phyloP scores from a whole-genome alignment of 2,888 invertebrate species.

The Phengaris arion region DNA sequence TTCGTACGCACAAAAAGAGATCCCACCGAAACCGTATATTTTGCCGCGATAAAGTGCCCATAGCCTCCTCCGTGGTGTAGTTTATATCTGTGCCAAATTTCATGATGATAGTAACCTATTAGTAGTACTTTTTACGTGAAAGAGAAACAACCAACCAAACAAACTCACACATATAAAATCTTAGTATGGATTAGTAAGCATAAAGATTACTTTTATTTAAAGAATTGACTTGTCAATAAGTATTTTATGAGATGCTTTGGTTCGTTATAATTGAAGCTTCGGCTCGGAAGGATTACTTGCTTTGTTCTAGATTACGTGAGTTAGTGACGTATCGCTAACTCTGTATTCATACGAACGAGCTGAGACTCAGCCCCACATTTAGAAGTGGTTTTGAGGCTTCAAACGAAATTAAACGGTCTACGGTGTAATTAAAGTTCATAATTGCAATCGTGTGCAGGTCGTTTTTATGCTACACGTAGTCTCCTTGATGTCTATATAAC shows the following conservation, averaged over 20 bases:
- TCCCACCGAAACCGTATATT: too few relatives aligned
- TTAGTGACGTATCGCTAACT: conserved; percentile 29
- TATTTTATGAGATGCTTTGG: not conserved
- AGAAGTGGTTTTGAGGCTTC: not conserved
- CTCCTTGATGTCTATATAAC: not conserved
- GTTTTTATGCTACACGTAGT: not conserved
- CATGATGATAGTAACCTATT: too few relatives aligned
- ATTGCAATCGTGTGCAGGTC: not conserved
- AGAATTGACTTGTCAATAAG: not conserved
- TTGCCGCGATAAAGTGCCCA: too few relatives aligned
- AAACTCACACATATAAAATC: too few relatives aligned
- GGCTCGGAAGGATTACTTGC: not conserved
- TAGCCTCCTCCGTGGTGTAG: too few relatives aligned
- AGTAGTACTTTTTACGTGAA: too few relatives aligned
- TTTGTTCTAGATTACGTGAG: conserved; percentile 29
- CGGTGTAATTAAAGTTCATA: not conserved
- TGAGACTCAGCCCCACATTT: not conserved
- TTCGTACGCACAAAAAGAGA: too few relatives aligned
- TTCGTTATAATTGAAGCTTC: conserved; percentile 7
- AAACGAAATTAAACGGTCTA: not conserved
- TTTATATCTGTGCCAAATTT: too few relatives aligned
- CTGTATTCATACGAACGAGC: conserved; percentile 8
- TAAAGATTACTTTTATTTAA: too few relatives aligned
- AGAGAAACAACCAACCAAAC: too few relatives aligned
- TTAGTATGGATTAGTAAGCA: too few relatives aligned